These are phyloP conservation scores for Bombus confusus DNA, from an alignment of 1,140 invertebrate genomes.

Conservation along the genomic window DNA sequence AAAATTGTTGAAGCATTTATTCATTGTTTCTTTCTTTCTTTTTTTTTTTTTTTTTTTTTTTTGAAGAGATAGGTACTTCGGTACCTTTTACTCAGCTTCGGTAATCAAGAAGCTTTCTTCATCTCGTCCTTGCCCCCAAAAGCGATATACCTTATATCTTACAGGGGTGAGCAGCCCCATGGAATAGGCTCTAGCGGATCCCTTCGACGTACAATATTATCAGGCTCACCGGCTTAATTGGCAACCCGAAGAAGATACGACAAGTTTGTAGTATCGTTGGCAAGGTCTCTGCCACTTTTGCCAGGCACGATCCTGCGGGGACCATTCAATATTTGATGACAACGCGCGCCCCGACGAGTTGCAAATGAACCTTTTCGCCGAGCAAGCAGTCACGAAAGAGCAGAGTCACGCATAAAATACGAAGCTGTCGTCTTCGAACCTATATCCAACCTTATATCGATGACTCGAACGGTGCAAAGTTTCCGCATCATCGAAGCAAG, in stretches of 20 bases:
- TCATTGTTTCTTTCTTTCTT: too few species aligned
- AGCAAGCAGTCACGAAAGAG: background rate
- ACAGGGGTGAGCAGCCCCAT: background rate
- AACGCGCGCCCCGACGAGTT: slow-evolving; percentile 12
- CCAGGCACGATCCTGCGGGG: slow-evolving; percentile 1
- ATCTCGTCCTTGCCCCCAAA: background rate
- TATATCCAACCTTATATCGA: background rate
- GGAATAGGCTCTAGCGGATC: background rate
- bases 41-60: too few species aligned
- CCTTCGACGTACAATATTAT: slow-evolving; percentile 37
- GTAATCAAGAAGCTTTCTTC: background rate
- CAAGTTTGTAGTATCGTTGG: slow-evolving; percentile 6
- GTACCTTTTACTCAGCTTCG: too few species aligned
- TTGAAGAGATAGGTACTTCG: background rate
- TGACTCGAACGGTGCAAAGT: background rate
- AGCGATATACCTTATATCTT: background rate
- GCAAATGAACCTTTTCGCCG: slow-evolving; percentile 11
- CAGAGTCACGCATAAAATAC: slow-evolving; percentile 33
- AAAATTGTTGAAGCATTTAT: too few species aligned
- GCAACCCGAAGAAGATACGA: background rate
- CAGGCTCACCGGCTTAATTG: slow-evolving; percentile 28
- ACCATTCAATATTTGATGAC: slow-evolving; percentile 46
- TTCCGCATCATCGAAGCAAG: slow-evolving; percentile 9
- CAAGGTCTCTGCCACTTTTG: slow-evolving; percentile 19
- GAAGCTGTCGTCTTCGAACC: background rate